Base-by-base conservation (phyloP, 2,113 vertebrate species). In the Emydura subglobosa region DNA sequence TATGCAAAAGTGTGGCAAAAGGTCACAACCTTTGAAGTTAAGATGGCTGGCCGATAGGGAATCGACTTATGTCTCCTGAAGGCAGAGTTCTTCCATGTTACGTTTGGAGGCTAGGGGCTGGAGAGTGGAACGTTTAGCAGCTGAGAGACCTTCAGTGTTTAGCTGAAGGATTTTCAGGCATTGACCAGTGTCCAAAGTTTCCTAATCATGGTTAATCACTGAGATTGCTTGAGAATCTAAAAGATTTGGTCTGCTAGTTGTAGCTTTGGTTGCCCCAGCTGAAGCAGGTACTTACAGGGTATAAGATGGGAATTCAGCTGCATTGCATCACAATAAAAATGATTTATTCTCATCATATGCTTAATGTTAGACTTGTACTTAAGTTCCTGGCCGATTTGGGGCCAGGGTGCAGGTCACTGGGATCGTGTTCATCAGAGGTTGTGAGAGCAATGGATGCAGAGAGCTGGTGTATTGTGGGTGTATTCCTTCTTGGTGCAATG, bases 401-500 rank as follows among this genome's bases (percentile, higher is more conserved):
- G 44, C 74, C 74, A 47, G 42, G 1, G 25, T 54, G 29, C 1
- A 3, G 0, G 31, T 31, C 61, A 65, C 16, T 34, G 31, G 29
- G 31, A 14, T 65, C 31, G 12, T 17, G 3, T 29, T 65, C 16
- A 12, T 29, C 59, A 61, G 31, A 39, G 31, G 31, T 8, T 34
- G 87, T 61, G 68, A 13, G 89, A 21, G 0, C 1, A 85, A 54
- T 0, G 7, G 89, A 6, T 6, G 34, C 1, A 1, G 90, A 39
- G 90, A 47, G 54, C 16, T 10, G 2, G 54, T 90, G 50, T 79
- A 34, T 3, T 83, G 21, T 3, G 88, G 54, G 53, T 55, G 13
- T 54, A 42, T 44, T 4, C 0, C 12, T 79, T 29, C 59, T 42
- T 84, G 80, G 1, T 0, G 3, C 22, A 83, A 65, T 9, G 72